These are phyloP conservation scores for Caerostris darwini DNA, from an alignment of 1,140 invertebrate genomes.

Conservation along the genomic window DNA sequence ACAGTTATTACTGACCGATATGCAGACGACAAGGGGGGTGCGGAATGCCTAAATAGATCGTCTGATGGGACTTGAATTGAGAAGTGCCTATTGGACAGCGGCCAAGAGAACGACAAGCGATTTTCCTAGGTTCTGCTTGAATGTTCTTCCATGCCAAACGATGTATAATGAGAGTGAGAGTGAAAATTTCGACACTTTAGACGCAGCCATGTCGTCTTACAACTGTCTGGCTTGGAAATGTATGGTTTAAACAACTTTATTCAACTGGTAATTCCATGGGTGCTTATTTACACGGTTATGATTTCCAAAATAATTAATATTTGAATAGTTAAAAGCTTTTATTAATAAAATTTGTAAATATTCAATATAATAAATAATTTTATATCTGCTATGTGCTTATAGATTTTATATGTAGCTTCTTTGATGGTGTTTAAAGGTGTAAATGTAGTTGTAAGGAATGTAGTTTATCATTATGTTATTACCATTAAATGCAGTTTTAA, in stretches of 20 bases:
- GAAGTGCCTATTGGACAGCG: slow-evolving; percentile 4
- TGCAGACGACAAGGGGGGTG: slow-evolving; percentile 10
- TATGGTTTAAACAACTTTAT: neutral
- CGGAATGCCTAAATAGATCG: slow-evolving; percentile 15
- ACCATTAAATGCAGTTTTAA: too few relatives aligned
- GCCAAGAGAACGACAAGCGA: neutral
- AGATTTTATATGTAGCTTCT: too few relatives aligned
- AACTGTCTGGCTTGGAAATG: neutral
- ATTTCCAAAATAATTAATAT: too few relatives aligned
- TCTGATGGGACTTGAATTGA: neutral
- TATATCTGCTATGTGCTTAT: too few relatives aligned
- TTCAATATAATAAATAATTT: too few relatives aligned
- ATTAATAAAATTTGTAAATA: too few relatives aligned
- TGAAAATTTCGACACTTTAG: slow-evolving; percentile 31
- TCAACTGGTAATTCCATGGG: neutral
- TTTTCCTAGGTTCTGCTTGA: neutral
- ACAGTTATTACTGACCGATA: slow-evolving; percentile 30
- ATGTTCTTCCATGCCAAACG: neutral
- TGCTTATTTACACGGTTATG: too few relatives aligned
- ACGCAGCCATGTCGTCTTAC: neutral
- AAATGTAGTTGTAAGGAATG: too few relatives aligned
- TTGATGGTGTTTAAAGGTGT: too few relatives aligned
- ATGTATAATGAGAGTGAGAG: neutral
- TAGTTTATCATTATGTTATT: too few relatives aligned
- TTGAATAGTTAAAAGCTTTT: too few relatives aligned